Evolutionary conservation across 2,888 invertebrate species (phyloP), one percentile per base, ranked within the genome.

Genomic region (Plebejus melissa): DNA sequence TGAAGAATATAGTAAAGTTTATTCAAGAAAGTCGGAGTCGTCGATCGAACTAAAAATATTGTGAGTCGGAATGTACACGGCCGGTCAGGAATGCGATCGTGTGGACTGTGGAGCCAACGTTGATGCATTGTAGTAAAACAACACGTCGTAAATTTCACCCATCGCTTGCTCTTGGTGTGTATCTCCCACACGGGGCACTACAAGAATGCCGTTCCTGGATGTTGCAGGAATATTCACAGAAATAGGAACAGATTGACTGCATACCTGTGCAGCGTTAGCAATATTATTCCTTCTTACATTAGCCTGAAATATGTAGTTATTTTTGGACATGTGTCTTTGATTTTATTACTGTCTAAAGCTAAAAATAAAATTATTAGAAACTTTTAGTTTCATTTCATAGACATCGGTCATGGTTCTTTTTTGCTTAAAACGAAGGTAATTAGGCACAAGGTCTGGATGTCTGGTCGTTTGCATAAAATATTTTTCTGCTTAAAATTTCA

Each of bases 401-500:
- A 81, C 79, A 76, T 76, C 77, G 69, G 77, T 78, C 80, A 75
- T 57, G 69, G 60, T 77, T 74, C 46, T 58, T 74, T 36, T 41
- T 13, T 16, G 16, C 54, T 54, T 54, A 54, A 13, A 46, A 13
- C 74, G 6, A 16, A 54, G 79, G 86, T 86, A 86, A 88, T 88
- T 88, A 89, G 87, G 87, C 83, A 85, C 88, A 88, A 88, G 86
- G 87, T 85, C 85, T 77, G 82, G 78, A 83, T 82, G 85, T 83
- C 83, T 81, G 80, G 81, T 83, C 82, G 28, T 28, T 69, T 70
- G 22, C 16, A 72, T 72, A 13, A 28, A 54, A 50, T 72, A 28
- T 72, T 72, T 71, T 71, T 28, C 71, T 28, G 71, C 71, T 50
- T 28, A 50, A 50, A 70, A 70, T 70, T 46, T 72, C 32, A 54